These are phyloP conservation scores for Cosmopolites sordidus DNA, from an alignment of 2,888 invertebrate genomes.

Conservation along the genomic window DNA sequence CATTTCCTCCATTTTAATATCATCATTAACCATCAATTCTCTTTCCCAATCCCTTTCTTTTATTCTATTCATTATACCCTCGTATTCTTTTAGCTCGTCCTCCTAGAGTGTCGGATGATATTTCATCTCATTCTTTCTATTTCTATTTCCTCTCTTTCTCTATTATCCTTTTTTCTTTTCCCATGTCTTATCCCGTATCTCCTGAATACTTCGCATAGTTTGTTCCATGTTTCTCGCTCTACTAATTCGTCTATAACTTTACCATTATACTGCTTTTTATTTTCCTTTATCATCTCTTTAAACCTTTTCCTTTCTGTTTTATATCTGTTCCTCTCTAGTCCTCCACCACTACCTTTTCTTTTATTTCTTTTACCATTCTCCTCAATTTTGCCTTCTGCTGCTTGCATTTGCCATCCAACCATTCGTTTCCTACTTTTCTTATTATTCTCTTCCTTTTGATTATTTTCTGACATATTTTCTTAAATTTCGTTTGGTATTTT, in stretches of 20 bases:
- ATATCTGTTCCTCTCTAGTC: not conserved
- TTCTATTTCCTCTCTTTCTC: not conserved
- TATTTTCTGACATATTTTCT: not conserved
- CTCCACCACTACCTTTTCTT: not conserved
- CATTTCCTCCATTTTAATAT: too few species aligned
- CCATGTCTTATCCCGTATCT: not conserved
- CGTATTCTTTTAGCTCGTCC: not conserved
- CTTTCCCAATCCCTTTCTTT: not conserved
- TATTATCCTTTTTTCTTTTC: not conserved
- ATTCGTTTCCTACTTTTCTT: not conserved
- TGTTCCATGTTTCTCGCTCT: conserved; percentile 8
- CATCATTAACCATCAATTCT: too few species aligned
- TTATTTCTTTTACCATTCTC: too few species aligned
- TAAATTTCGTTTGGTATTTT: not conserved
- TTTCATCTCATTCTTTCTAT: not conserved
- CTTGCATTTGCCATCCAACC: conserved; percentile 4
- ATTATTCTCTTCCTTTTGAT: not conserved
- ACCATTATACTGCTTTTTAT: not conserved
- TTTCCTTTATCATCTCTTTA: conserved; percentile 5
- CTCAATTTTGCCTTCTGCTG: too few species aligned
- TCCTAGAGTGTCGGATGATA: not conserved
- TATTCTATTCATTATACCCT: not conserved
- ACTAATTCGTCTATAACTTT: conserved; percentile 1
- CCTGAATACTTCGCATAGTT: not conserved
- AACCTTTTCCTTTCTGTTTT: not conserved